Percentiles rank a stretch among this genome's conserved stretches.
Conservation (phyloP, 2,888 invertebrate genomes). For the Aphodius sticticus region DNA sequence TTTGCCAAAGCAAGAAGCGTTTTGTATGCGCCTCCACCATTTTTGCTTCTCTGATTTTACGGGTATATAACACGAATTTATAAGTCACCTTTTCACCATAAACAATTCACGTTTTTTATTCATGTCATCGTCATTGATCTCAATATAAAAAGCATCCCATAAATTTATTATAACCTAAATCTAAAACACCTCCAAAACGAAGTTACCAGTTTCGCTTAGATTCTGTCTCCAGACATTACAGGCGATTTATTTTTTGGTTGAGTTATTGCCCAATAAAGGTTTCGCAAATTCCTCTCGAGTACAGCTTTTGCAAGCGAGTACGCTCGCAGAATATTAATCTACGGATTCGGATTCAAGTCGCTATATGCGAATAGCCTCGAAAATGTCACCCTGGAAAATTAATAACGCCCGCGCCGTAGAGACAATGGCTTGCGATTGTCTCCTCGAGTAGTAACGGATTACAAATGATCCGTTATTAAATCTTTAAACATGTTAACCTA, state of each 20-base stretch:
- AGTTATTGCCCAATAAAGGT: background rate
- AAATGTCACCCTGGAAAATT: conserved; percentile 4
- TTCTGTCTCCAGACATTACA: background rate
- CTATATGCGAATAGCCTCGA: background rate
- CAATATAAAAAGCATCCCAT: too few relatives aligned
- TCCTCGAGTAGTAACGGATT: background rate
- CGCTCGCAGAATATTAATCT: background rate
- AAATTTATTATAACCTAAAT: too few relatives aligned
- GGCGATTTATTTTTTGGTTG: background rate
- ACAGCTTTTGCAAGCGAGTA: background rate
- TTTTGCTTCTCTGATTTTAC: too few relatives aligned
- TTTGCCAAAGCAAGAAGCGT: too few relatives aligned
- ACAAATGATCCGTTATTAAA: background rate
- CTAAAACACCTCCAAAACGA: background rate
- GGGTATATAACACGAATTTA: too few relatives aligned
- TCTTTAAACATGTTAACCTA: background rate
- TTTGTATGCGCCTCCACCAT: too few relatives aligned
- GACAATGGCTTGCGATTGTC: background rate
- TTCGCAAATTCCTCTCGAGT: background rate
- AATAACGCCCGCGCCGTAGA: background rate
- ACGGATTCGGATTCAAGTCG: background rate
- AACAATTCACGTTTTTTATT: too few relatives aligned
- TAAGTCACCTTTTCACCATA: too few relatives aligned
- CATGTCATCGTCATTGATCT: too few relatives aligned
- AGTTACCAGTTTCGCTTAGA: background rate